phyloP scores from a whole-genome alignment of 2,888 invertebrate species.

The Leptinotarsa peninsularis region DNA sequence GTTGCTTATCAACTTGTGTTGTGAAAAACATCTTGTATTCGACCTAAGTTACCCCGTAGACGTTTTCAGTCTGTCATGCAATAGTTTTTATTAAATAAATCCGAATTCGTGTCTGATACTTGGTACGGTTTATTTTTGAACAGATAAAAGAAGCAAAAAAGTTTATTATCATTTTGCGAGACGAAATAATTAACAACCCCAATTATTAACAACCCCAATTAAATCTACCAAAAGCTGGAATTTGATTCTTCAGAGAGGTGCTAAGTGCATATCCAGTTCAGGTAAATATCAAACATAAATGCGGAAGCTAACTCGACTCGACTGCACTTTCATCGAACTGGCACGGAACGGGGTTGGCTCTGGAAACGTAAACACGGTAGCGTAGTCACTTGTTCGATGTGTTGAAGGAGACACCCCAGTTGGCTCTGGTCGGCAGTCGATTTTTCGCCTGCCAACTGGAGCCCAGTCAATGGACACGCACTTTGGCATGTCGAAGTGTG shows the following conservation, averaged over 20 bases:
- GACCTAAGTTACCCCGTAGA: no score
- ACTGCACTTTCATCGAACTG: conserved; percentile 30
- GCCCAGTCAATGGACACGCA: conserved; percentile 52
- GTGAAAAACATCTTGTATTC: no score
- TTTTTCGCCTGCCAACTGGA: conserved; percentile 60
- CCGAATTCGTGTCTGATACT: no score
- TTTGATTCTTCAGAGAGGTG: background rate
- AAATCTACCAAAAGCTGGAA: background rate
- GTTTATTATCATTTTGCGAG: no score
- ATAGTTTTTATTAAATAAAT: no score
- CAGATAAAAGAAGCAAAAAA: no score
- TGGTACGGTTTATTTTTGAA: no score
- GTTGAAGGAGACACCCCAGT: conserved; percentile 57
- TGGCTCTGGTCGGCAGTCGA: conserved; percentile 60
- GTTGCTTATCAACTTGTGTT: no score
- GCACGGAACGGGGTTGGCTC: conserved; percentile 47
- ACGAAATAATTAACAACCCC: no score
- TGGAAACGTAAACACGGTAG: conserved; percentile 45
- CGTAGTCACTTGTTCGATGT: conserved; percentile 28
- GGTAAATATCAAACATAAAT: background rate
- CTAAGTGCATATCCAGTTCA: background rate
- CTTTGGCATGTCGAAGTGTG: conserved; percentile 44
- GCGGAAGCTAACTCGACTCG: conserved; percentile 15
- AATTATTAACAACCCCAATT: no score
- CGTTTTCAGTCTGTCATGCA: no score